Base-by-base conservation (phyloP, 2,888 invertebrate genomes). In the Sceliomorpha sp. region DNA sequence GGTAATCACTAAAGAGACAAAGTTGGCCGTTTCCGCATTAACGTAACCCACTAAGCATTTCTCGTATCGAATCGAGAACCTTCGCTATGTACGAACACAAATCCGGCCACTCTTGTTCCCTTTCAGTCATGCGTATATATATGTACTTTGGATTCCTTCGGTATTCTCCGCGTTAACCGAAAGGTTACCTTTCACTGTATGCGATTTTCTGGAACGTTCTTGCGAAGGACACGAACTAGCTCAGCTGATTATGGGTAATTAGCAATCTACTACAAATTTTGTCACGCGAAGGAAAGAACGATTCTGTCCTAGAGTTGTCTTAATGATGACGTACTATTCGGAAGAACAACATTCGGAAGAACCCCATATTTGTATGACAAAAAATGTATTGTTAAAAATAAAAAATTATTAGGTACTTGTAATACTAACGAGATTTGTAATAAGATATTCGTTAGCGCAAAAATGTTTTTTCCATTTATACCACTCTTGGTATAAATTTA, bases 121-220 rank as follows among this genome's bases (percentile, higher is more conserved):
- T 59, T 64, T 59, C 59, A 56, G 51, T 62, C 51, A 62, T 56
- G 62, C 50, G 45, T 56, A 5, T 20, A 39, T 56, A 5, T 20
- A 5, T 20, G 60, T 36, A 62, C 68, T 62, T 68, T 62, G 68
- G 47, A 69, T 51, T 62, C 56, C 32, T 56, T 6, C 36, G 14
- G 8, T 10, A 12, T 7, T 32, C 37, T 55, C 55, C 56, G 56
- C 37, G 62, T 55, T 13, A 9, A 42, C 53, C 51, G 62, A 69
- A 69, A 69, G 58, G 62, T 62, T 69, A 40, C 56, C 68, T 62
- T 69, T 69, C 62, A 62, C 68, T 68, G 34, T 37, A 34, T 39
- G 55, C 29, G 60, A 48, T 59, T 67, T 67, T 67, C 59, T 67
- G 48, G 53, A 67, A 67, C 66, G 59, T 53, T 67, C 59, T 60